These are phyloP conservation scores for Sinopyrophorus schimmeli DNA, from an alignment of 2,888 invertebrate genomes.

Conservation along the genomic window DNA sequence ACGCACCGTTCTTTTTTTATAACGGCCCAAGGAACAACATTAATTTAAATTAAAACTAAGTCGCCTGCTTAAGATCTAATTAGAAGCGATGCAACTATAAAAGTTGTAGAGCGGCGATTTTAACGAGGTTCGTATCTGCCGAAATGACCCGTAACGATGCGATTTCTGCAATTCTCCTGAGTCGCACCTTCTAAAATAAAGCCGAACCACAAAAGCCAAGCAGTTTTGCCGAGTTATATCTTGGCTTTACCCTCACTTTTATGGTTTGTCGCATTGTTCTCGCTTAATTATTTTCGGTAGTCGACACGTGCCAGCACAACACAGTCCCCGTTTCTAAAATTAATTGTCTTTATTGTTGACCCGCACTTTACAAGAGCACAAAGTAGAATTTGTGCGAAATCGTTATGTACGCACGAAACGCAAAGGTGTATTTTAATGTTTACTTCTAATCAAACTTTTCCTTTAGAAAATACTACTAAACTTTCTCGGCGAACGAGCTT, in stretches of 20 bases:
- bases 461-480: neutral
- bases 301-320: slow-evolving; percentile 22
- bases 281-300: slow-evolving; percentile 29
- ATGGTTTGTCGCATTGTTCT: slow-evolving; percentile 31
- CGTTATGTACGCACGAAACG: neutral
- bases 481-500: too few relatives aligned
- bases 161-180: slow-evolving; percentile 39
- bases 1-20: too few relatives aligned
- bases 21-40: slow-evolving; percentile 15
- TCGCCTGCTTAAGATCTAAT: slow-evolving; percentile 27
- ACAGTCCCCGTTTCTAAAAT: slow-evolving; percentile 16
- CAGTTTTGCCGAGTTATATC: slow-evolving; percentile 30
- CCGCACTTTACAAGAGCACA: slow-evolving; percentile 16
- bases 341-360: slow-evolving; percentile 26
- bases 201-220: slow-evolving; percentile 30
- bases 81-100: slow-evolving; percentile 28
- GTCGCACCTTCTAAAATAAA: slow-evolving; percentile 31
- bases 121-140: slow-evolving; percentile 38
- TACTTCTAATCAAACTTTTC: neutral
- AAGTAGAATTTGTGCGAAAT: slow-evolving; percentile 1
- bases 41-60: slow-evolving; percentile 22
- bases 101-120: slow-evolving; percentile 34
- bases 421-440: neutral
- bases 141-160: slow-evolving; percentile 41
- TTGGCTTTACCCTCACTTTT: slow-evolving; percentile 31